Conservation (phyloP, 2,888 invertebrate genomes). For the Gari tellinella region DNA sequence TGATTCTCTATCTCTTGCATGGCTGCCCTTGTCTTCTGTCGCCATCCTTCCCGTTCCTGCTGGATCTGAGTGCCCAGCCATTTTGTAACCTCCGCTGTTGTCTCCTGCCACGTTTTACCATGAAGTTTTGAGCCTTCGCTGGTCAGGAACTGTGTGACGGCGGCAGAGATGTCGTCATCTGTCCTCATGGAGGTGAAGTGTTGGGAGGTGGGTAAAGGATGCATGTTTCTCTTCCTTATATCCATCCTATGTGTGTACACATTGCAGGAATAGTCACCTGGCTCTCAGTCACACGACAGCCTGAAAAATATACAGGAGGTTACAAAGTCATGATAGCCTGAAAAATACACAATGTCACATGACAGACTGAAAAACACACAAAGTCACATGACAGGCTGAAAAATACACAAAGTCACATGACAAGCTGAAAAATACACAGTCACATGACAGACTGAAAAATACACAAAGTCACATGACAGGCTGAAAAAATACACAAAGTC, state of each 20-base stretch:
- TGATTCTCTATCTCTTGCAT: conserved; percentile 78
- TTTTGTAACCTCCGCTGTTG: conserved; percentile 65
- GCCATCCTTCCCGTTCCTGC: conserved; percentile 78
- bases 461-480: too few species aligned
- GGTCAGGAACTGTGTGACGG: conserved; percentile 69
- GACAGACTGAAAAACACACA: too few species aligned
- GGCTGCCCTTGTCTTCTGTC: conserved; percentile 74
- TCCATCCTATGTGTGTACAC: conserved; percentile 37
- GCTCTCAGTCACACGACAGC: too few species aligned
- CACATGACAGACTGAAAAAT: too few species aligned
- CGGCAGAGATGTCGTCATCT: conserved; percentile 72
- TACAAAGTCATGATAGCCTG: too few species aligned
- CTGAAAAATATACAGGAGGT: too few species aligned
- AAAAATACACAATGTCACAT: too few species aligned
- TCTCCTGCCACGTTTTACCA: conserved; percentile 67
- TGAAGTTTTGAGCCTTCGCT: conserved; percentile 61
- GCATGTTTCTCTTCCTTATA: conserved; percentile 49
- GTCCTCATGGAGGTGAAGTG: conserved; percentile 62
- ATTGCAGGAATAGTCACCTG: neutral
- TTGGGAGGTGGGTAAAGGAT: conserved; percentile 64
- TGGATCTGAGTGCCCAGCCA: conserved; percentile 78
- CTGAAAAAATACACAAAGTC: too few species aligned
- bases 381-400: too few species aligned
- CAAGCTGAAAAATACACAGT: too few species aligned
- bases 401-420: too few species aligned